A percentile compares a stretch with the other conserved stretches of the same genome.
Evolutionary conservation across 2,797 vertebrate genomes (phyloP).

Genomic region (Huso huso): DNA sequence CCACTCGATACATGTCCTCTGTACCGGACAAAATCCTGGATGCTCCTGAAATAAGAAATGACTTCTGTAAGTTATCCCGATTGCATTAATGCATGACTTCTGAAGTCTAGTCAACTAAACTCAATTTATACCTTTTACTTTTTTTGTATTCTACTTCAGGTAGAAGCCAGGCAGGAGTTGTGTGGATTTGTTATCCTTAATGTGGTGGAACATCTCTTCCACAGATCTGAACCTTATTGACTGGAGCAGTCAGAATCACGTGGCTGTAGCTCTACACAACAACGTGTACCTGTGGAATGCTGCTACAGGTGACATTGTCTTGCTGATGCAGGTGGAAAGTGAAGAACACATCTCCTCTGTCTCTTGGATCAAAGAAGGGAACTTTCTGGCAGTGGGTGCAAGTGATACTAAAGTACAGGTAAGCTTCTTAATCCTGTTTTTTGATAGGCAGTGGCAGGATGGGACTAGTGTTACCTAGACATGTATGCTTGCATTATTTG

Average conservation of each 20-base stretch:
- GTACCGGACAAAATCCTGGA: constrained; percentile 84
- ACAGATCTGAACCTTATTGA: constrained; percentile 90
- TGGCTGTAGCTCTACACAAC: constrained; percentile 84
- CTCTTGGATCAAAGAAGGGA: constrained; percentile 90
- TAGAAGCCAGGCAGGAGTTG: neutral
- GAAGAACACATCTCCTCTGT: constrained; percentile 82
- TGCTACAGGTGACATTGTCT: constrained; percentile 65
- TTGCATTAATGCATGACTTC: no score
- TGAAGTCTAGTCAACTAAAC: no score
- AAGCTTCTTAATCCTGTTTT: constrained; percentile 21
- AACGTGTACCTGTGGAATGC: constrained; percentile 85
- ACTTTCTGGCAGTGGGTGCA: constrained; percentile 81
- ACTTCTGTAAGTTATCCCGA: constrained; percentile 76
- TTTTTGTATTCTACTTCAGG: neutral
- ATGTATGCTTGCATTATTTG: no score
- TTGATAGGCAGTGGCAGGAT: no score
- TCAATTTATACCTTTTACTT: neutral
- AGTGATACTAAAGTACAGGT: constrained; percentile 89
- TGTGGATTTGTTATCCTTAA: neutral
- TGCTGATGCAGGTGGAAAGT: constrained; percentile 75
- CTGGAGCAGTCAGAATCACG: constrained; percentile 80
- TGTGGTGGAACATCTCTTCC: neutral
- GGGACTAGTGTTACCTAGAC: no score
- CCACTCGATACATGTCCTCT: constrained; percentile 77
- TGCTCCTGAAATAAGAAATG: constrained; percentile 86